Evolutionary conservation across 2,888 invertebrate species (phyloP).

Genomic region (Limnephilus lunatus): DNA sequence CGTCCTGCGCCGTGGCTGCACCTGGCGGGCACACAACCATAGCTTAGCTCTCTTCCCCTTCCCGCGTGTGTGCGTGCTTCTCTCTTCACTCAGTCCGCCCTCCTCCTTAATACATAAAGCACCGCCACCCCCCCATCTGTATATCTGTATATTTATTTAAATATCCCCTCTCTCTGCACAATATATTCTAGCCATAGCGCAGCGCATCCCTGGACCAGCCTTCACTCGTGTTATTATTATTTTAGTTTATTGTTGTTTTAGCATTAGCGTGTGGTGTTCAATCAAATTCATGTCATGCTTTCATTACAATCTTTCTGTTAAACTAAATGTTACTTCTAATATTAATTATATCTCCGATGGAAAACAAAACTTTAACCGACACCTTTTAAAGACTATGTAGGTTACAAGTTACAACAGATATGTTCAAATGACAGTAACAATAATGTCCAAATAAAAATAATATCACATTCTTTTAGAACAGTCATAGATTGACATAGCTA

Average conservation of each 20-base stretch:
- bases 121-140: conserved; percentile 63
- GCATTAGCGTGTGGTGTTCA: conserved; percentile 60
- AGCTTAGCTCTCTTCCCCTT: conserved; percentile 56
- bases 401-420: conserved; percentile 54
- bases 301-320: conserved; percentile 61
- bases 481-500: conserved; percentile 1
- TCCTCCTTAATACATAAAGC: conserved; percentile 59
- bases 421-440: conserved; percentile 45
- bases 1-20: conserved; percentile 88
- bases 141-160: neutral
- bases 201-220: conserved; percentile 59
- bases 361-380: conserved; percentile 59
- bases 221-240: conserved; percentile 59
- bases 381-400: conserved; percentile 63
- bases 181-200: conserved; percentile 58
- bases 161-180: conserved; percentile 39
- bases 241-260: conserved; percentile 52
- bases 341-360: conserved; percentile 57
- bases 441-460: neutral
- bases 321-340: conserved; percentile 63
- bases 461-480: neutral
- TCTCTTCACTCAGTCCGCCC: neutral
- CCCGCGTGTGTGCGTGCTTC: neutral
- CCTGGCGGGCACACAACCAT: conserved; percentile 74
- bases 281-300: conserved; percentile 61